Evolutionary conservation across 2,888 invertebrate genomes (phyloP).

Genomic region (Lapara coniferarum): DNA sequence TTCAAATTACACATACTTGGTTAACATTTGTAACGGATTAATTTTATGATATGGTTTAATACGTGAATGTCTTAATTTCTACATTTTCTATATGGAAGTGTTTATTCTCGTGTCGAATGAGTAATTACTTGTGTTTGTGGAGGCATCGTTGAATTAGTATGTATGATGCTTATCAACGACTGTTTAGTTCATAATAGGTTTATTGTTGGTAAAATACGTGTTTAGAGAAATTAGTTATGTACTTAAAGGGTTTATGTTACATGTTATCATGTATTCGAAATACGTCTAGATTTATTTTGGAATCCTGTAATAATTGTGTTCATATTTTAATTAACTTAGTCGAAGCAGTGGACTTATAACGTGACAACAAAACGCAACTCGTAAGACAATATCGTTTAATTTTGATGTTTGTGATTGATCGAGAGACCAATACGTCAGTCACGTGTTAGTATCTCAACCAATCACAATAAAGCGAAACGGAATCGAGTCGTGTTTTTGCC

Average conservation of each 20-base stretch:
- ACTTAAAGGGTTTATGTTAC: neutral
- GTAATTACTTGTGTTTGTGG: slow-evolving; percentile 24
- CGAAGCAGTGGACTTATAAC: no score
- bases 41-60: slow-evolving; percentile 39
- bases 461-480: no score
- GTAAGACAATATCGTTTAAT: no score
- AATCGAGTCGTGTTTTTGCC: no score
- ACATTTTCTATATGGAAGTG: slow-evolving; percentile 19
- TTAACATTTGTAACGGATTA: slow-evolving; percentile 44
- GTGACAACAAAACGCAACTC: no score
- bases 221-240: neutral
- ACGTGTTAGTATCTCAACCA: no score
- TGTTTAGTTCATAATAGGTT: neutral
- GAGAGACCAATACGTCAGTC: no score
- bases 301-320: no score
- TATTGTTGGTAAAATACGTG: neutral
- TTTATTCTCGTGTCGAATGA: slow-evolving; percentile 29
- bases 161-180: neutral
- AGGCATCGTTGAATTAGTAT: neutral
- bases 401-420: no score
- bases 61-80: slow-evolving; percentile 40
- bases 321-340: no score
- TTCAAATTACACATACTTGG: slow-evolving; percentile 28
- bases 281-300: no score
- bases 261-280: neutral